Evolutionary conservation across 2,888 invertebrate genomes (phyloP).

Genomic region (Tipula confusa): DNA sequence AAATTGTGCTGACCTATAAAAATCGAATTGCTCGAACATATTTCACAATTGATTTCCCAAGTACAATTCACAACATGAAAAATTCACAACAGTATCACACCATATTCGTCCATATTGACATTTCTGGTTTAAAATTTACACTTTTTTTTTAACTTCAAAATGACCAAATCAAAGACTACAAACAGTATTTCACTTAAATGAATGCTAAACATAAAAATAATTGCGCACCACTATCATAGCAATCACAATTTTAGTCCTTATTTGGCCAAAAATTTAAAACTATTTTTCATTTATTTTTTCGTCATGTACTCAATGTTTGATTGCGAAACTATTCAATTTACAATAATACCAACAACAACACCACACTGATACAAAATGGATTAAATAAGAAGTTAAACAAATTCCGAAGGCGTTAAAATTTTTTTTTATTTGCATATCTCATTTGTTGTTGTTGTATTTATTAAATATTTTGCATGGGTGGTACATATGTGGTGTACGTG

Average conservation of each 20-base stretch:
- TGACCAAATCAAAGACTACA: neutral
- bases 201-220: neutral
- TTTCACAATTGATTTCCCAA: neutral
- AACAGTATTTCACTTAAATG: neutral
- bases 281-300: neutral
- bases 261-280: neutral
- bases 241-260: neutral
- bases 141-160: neutral
- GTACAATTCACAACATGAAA: neutral
- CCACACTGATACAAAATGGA: neutral
- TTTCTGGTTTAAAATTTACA: neutral
- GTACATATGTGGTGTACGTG: neutral
- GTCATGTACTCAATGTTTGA: slow-evolving; percentile 5
- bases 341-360: neutral
- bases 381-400: slow-evolving; percentile 16
- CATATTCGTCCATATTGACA: neutral
- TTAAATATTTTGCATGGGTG: neutral
- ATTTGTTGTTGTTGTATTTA: too few species aligned
- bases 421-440: neutral
- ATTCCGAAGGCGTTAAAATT: slow-evolving; percentile 9
- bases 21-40: too few species aligned
- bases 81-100: neutral
- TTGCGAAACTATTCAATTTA: neutral
- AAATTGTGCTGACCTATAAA: too few species aligned
- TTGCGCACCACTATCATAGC: neutral